Conservation (phyloP, 1,140 invertebrate species). For the Trichogramma pretiosum region DNA sequence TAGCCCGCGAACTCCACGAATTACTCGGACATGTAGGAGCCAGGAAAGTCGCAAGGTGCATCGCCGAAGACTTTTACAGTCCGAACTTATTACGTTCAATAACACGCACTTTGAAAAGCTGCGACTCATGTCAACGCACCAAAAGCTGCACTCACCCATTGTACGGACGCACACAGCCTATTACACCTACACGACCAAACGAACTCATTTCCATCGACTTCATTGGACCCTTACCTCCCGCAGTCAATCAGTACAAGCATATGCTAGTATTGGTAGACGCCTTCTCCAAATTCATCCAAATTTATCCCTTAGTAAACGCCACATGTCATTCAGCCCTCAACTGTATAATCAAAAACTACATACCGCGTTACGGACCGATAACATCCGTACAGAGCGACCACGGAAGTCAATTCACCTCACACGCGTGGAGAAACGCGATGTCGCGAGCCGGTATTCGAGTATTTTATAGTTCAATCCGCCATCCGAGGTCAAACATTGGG, state of each 20-base stretch:
- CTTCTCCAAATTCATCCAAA: slow-evolving; percentile 24
- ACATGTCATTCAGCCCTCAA: slow-evolving; percentile 11
- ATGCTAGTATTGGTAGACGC: neutral
- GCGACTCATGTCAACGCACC: neutral
- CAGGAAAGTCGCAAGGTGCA: neutral
- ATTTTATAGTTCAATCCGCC: neutral
- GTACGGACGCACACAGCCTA: neutral
- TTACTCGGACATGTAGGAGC: neutral
- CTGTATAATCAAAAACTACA: slow-evolving; percentile 8
- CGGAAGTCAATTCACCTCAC: neutral
- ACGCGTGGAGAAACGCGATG: neutral
- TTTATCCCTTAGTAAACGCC: slow-evolving; percentile 24
- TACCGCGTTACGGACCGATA: neutral
- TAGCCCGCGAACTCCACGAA: neutral
- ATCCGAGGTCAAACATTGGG: neutral
- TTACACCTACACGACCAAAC: neutral
- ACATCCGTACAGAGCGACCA: neutral
- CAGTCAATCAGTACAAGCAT: neutral
- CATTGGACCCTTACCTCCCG: neutral
- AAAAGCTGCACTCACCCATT: neutral
- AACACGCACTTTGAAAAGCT: too few species aligned
- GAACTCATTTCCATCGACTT: slow-evolving; percentile 1
- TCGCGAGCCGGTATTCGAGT: neutral
- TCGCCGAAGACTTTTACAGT: neutral
- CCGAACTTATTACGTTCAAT: neutral